These are phyloP conservation scores for Simalia tracyae DNA, from an alignment of 2,797 vertebrate species.

Conservation along the genomic window DNA sequence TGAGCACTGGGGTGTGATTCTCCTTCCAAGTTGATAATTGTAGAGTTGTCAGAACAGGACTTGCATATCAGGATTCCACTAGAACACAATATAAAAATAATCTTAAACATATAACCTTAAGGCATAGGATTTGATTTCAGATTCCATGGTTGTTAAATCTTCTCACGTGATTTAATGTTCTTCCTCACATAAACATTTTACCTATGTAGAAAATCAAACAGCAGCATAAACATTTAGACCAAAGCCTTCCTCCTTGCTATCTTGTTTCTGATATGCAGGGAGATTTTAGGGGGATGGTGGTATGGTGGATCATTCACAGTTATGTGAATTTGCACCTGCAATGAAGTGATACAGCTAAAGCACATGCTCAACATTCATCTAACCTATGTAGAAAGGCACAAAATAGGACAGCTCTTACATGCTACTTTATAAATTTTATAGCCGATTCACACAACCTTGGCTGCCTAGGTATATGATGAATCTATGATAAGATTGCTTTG, in stretches of 20 bases:
- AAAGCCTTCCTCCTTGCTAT: background rate
- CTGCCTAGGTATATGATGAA: background rate
- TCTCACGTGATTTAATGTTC: background rate
- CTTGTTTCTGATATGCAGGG: background rate
- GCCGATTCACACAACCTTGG: background rate
- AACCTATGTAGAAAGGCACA: no score
- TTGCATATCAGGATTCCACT: constrained; percentile 56
- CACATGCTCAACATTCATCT: background rate
- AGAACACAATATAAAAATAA: background rate
- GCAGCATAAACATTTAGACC: background rate
- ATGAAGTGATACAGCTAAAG: background rate
- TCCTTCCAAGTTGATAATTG: background rate
- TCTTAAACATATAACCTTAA: background rate
- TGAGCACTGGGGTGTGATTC: rapidly evolving
- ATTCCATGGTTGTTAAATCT: background rate
- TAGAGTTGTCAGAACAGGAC: background rate
- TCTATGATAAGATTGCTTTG: background rate
- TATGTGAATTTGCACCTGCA: background rate
- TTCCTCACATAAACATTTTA: background rate
- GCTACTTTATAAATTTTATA: background rate
- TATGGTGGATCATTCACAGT: background rate
- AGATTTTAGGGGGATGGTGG: background rate
- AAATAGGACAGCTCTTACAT: no score
- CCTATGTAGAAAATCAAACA: background rate
- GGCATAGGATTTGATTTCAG: background rate